phyloP scores from a whole-genome alignment of 2,113 vertebrate species.

The Sapajus apella region DNA sequence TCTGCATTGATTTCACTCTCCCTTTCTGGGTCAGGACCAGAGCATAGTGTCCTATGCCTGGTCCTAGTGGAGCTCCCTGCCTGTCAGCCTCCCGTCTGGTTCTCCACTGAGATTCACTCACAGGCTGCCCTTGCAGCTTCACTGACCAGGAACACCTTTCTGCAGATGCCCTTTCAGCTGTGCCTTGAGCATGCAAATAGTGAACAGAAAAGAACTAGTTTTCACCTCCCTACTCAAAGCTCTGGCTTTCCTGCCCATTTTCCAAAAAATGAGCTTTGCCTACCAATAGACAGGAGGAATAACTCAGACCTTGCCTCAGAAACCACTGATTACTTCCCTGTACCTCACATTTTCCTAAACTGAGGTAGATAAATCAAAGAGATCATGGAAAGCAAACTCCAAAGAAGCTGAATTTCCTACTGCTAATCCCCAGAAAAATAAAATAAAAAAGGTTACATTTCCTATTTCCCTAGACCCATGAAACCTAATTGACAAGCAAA shows the following conservation, averaged over 20 bases:
- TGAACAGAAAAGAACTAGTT: background rate
- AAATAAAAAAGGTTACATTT: background rate
- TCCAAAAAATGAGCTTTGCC: accelerated
- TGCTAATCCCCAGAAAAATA: background rate
- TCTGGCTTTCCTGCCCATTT: background rate
- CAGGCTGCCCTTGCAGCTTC: background rate
- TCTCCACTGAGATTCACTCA: background rate
- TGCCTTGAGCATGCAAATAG: background rate
- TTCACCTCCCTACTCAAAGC: too few species aligned
- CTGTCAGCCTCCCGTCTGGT: background rate
- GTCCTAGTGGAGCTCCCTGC: background rate
- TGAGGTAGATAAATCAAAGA: background rate
- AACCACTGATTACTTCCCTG: background rate
- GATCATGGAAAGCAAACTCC: background rate
- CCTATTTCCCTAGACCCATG: constrained; percentile 2
- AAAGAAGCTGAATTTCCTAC: background rate
- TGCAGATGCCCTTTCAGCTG: background rate
- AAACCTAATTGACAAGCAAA: background rate
- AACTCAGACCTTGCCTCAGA: background rate
- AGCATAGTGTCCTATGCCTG: background rate
- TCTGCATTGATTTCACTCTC: background rate
- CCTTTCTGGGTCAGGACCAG: background rate
- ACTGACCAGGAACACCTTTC: background rate
- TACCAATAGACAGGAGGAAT: background rate
- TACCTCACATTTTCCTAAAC: background rate